Percentiles rank a stretch among this genome's conserved stretches.
Evolutionary conservation across 2,888 invertebrate genomes (phyloP).

Genomic region (Amblyteles armatorius): DNA sequence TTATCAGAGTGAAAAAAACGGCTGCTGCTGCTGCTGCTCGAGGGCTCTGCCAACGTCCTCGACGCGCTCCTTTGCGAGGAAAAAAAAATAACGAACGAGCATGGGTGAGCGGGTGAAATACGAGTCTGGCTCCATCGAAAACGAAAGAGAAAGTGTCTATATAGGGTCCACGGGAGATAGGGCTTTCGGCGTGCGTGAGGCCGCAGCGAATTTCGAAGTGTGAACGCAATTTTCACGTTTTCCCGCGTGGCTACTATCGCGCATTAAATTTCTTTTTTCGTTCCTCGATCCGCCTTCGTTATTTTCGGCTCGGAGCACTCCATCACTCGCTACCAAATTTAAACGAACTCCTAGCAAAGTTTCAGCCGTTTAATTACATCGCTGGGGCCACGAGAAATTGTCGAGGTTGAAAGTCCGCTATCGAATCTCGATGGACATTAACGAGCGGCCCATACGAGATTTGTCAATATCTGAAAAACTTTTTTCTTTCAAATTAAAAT

Average conservation of each 20-base stretch:
- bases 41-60: slow-evolving; percentile 29
- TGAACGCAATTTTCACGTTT: slow-evolving; percentile 42
- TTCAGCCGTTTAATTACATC: slow-evolving; percentile 4
- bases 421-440: not conserved
- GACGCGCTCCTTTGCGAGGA: not conserved
- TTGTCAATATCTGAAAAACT: not conserved
- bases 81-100: slow-evolving; percentile 41
- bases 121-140: slow-evolving; percentile 49
- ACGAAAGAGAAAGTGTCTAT: slow-evolving; percentile 33
- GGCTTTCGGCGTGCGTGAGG: slow-evolving; percentile 25
- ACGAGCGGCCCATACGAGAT: not conserved
- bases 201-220: slow-evolving; percentile 49
- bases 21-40: not conserved
- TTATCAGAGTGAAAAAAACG: slow-evolving; percentile 44
- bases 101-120: slow-evolving; percentile 56
- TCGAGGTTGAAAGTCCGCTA: slow-evolving; percentile 3
- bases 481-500: not conserved
- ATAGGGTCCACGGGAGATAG: slow-evolving; percentile 31
- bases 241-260: slow-evolving; percentile 23
- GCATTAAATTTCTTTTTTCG: slow-evolving; percentile 6
- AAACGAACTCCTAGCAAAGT: not conserved
- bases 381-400: not conserved
- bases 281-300: not conserved
- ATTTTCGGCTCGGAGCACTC: not conserved
- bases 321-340: not conserved